Evolutionary conservation across 2,797 vertebrate genomes (phyloP).

Genomic region (Liasis olivaceus): DNA sequence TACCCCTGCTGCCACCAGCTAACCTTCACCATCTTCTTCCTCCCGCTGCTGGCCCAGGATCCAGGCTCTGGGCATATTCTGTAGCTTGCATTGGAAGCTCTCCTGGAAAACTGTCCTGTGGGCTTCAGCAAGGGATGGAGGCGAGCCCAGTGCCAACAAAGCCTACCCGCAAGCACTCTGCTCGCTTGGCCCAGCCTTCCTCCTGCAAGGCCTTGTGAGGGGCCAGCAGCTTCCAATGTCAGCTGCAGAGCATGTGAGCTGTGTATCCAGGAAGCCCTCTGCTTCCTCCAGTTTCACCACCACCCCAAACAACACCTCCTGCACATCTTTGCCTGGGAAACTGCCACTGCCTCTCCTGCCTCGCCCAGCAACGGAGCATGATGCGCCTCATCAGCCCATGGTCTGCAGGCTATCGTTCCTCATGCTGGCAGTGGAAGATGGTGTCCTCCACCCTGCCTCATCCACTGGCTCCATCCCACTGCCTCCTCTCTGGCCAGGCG

Average conservation of each 20-base stretch:
- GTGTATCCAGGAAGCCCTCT: not conserved
- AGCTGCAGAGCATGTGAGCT: not conserved
- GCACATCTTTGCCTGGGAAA: too few relatives aligned
- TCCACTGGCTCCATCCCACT: not conserved
- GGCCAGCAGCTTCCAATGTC: not conserved
- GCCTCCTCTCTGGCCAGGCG: not conserved
- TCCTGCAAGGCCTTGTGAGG: not conserved
- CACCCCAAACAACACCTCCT: too few relatives aligned
- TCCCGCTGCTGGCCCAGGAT: too few relatives aligned
- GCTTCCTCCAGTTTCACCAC: not conserved
- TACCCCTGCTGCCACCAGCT: too few relatives aligned
- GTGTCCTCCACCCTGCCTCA: not conserved
- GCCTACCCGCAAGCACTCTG: not conserved
- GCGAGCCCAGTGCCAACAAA: not conserved
- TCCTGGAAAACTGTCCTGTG: not conserved
- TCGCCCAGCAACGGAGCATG: not conserved
- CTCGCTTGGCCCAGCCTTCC: not conserved
- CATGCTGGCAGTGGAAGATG: not conserved
- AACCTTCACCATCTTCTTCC: too few relatives aligned
- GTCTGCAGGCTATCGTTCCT: not conserved
- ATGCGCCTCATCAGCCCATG: not conserved
- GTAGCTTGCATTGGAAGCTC: not conserved
- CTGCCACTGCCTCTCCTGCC: too few relatives aligned
- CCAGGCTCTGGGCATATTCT: not conserved
- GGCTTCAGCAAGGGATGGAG: not conserved